These are phyloP conservation scores for Hylomyscus alleni DNA, from an alignment of 2,797 vertebrate genomes.

Conservation along the genomic window DNA sequence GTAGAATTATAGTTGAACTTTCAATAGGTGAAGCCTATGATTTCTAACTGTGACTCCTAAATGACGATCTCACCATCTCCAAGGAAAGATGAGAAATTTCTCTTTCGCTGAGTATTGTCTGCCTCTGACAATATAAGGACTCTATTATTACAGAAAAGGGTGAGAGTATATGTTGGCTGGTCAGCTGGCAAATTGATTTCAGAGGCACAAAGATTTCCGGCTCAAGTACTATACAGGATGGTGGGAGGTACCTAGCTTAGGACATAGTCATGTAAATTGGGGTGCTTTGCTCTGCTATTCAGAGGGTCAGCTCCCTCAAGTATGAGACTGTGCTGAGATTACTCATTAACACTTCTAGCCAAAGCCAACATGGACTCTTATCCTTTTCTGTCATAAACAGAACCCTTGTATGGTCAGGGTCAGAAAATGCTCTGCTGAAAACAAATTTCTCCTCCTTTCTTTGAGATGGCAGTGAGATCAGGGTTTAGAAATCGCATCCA, in stretches of 20 bases:
- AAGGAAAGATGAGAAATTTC: not conserved
- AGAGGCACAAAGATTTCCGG: not conserved
- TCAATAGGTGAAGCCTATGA: not conserved
- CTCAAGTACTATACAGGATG: not conserved
- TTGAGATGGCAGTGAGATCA: not conserved
- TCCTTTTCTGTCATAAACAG: not conserved
- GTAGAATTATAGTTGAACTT: not conserved
- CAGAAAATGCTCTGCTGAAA: constrained; percentile 33
- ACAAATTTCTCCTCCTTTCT: not conserved
- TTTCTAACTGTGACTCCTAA: constrained; percentile 17
- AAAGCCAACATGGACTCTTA: not conserved
- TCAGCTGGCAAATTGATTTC: not conserved
- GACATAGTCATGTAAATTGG: not conserved
- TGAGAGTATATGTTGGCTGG: not conserved
- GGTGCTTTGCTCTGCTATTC: not conserved
- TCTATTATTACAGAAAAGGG: not conserved
- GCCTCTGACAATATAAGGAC: not conserved
- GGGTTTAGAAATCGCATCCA: not conserved
- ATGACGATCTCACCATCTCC: not conserved
- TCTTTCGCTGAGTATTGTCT: constrained; percentile 17
- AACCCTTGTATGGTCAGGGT: not conserved
- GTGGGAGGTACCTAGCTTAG: not conserved
- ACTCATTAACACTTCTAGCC: not conserved
- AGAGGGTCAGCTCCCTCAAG: not conserved
- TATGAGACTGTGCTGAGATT: not conserved